Evolutionary conservation across 2,888 invertebrate species (phyloP).

Genomic region (Meganola albula): DNA sequence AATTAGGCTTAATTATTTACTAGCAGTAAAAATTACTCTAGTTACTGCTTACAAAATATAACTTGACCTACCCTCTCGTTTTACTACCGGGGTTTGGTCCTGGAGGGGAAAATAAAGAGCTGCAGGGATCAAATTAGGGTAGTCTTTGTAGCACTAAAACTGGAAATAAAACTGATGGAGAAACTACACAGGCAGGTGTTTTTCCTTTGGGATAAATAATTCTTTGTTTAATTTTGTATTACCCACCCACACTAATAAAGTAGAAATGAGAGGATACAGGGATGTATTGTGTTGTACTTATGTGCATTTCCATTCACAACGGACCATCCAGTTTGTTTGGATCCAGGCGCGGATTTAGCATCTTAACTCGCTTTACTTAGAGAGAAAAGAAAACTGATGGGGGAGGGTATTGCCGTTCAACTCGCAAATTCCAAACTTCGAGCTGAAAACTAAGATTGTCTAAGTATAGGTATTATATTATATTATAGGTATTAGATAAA

Average conservation of each 20-base stretch:
- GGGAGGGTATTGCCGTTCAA: too few species aligned
- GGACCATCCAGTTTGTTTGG: too few species aligned
- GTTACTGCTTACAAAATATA: conserved; percentile 48
- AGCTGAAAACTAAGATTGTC: too few species aligned
- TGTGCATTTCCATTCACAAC: too few species aligned
- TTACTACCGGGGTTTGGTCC: conserved; percentile 25
- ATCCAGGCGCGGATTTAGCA: too few species aligned
- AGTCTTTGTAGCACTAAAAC: conserved; percentile 59
- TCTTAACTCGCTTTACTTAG: too few species aligned
- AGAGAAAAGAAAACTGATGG: too few species aligned
- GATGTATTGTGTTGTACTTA: too few species aligned
- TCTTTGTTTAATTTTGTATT: conserved; percentile 38
- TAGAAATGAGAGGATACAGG: too few species aligned
- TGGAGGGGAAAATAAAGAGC: conserved; percentile 33
- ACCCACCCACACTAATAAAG: conserved; percentile 14
- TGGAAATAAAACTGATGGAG: conserved; percentile 63
- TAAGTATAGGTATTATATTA: too few species aligned
- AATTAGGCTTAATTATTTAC: conserved; percentile 76
- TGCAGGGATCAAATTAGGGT: conserved; percentile 51
- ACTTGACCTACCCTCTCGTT: conserved; percentile 45
- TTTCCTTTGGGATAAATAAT: conserved; percentile 52
- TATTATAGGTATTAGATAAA: too few species aligned
- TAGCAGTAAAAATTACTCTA: conserved; percentile 67
- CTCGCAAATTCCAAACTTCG: too few species aligned
- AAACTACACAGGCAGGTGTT: conserved; percentile 58